phyloP scores from a whole-genome alignment of 2,113 vertebrate species.

The Nipponia nippon region DNA sequence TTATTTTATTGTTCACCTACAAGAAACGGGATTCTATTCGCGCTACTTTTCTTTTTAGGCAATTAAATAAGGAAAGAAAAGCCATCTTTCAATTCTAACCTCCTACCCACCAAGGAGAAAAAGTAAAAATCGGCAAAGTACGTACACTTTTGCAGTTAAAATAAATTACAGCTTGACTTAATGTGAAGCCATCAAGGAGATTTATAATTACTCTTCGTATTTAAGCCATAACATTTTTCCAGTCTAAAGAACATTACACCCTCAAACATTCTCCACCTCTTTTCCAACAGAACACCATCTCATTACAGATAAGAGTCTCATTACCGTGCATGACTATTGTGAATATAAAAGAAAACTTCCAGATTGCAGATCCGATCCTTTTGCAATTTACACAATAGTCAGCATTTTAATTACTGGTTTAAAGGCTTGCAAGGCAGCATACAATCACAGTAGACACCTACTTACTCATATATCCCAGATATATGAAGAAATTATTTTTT shows the following conservation, averaged over 20 bases:
- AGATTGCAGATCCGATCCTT: not conserved
- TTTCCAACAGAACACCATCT: not conserved
- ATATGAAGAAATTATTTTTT: not conserved
- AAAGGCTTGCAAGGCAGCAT: not conserved
- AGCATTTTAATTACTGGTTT: not conserved
- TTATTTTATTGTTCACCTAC: not conserved
- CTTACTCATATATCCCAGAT: not conserved
- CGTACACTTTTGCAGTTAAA: not conserved
- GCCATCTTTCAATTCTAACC: not conserved
- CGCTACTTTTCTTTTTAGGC: not conserved
- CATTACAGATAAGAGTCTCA: constrained; percentile 1
- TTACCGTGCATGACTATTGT: not conserved
- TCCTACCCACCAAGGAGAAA: not conserved
- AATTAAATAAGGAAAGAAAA: constrained; percentile 44
- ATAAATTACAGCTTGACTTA: not conserved
- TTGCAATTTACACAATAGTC: not conserved
- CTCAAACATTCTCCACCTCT: not conserved
- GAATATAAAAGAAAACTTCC: not conserved
- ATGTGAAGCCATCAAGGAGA: not conserved
- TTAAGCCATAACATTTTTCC: not conserved
- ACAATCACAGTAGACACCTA: not conserved
- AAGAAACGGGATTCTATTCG: not conserved
- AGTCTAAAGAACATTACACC: not conserved
- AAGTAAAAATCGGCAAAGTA: not conserved
- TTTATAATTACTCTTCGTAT: constrained; percentile 26